Evolutionary conservation across 2,797 vertebrate genomes (phyloP).

Genomic region (Falco rusticolus): DNA sequence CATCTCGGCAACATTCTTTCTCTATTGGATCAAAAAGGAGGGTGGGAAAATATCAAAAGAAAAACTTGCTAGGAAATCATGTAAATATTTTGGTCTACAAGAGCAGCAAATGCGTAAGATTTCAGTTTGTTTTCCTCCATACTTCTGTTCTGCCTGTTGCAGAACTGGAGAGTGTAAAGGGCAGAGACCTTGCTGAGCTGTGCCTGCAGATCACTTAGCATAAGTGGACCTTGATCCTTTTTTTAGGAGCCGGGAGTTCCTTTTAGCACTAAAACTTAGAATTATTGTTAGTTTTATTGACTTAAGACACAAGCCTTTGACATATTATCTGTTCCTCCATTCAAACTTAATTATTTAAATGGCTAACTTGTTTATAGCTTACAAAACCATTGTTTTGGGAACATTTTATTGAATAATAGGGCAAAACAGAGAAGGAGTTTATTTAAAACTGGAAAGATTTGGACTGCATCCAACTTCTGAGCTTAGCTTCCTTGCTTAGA

Average conservation of each 20-base stretch:
- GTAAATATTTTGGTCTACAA: background rate
- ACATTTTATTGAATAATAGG: constrained; percentile 53
- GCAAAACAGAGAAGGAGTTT: constrained; percentile 41
- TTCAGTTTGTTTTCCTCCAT: background rate
- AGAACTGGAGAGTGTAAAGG: background rate
- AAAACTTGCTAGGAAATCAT: background rate
- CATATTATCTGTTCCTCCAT: background rate
- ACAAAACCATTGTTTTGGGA: constrained; percentile 46
- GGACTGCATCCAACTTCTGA: constrained; percentile 43
- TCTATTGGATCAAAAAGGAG: background rate
- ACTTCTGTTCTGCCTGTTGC: background rate
- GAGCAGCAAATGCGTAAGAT: background rate
- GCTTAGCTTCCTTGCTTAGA: background rate
- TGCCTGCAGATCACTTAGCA: background rate
- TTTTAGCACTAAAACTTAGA: background rate
- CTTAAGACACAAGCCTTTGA: background rate
- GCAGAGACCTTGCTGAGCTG: background rate
- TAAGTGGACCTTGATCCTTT: background rate
- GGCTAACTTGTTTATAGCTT: constrained; percentile 33
- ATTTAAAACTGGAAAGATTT: constrained; percentile 50
- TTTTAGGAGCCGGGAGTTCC: background rate
- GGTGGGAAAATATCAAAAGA: background rate
- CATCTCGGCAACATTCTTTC: background rate
- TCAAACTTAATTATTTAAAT: constrained; percentile 50
- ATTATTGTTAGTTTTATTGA: background rate